These are phyloP conservation scores for Lutraria lutraria DNA, from an alignment of 2,888 invertebrate species.

Conservation along the genomic window DNA sequence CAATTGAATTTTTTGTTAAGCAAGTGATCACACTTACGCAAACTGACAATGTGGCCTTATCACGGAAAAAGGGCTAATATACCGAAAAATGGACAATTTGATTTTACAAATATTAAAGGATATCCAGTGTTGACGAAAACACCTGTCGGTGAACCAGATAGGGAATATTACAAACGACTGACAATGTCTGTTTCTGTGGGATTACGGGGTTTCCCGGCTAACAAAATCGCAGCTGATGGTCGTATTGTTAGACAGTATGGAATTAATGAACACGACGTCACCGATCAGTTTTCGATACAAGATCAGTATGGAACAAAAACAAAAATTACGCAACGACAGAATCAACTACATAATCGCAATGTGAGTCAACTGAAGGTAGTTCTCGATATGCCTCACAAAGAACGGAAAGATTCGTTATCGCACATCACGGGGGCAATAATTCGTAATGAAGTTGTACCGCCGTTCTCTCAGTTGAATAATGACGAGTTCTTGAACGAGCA, in stretches of 20 bases:
- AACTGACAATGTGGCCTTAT: constrained; percentile 61
- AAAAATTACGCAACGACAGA: background rate
- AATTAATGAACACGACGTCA: constrained; percentile 46
- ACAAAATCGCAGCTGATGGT: constrained; percentile 45
- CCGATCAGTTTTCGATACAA: constrained; percentile 33
- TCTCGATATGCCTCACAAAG: constrained; percentile 45
- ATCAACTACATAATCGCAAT: constrained; percentile 55
- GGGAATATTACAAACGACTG: constrained; percentile 55
- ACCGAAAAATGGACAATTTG: background rate
- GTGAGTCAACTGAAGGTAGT: constrained; percentile 58
- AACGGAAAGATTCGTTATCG: constrained; percentile 46
- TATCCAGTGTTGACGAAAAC: background rate
- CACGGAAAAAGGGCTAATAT: constrained; percentile 38
- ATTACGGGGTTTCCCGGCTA: constrained; percentile 35
- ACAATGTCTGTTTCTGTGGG: constrained; percentile 45
- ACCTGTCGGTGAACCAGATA: constrained; percentile 34
- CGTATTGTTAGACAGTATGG: constrained; percentile 49
- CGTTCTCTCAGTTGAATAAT: constrained; percentile 39
- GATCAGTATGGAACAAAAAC: background rate
- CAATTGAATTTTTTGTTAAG: background rate
- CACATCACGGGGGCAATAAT: constrained; percentile 59
- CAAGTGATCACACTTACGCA: background rate
- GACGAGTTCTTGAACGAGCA: constrained; percentile 52
- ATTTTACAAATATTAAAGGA: background rate
- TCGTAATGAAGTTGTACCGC: constrained; percentile 57